These are phyloP conservation scores for Drosophila mayaguana DNA, from an alignment of 2,888 invertebrate genomes.

Conservation along the genomic window DNA sequence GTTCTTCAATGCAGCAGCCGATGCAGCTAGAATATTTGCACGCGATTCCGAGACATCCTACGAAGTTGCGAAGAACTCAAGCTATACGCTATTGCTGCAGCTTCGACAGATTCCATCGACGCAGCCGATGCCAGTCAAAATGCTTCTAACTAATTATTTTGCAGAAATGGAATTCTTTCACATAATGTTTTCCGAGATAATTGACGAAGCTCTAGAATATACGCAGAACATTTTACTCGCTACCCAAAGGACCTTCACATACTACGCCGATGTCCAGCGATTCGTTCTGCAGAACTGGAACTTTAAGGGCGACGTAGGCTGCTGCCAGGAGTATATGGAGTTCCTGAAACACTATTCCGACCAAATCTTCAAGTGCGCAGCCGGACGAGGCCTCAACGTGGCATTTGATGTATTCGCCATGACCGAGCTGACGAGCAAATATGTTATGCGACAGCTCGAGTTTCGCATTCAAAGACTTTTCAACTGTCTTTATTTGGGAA, in stretches of 20 bases:
- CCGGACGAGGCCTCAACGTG: conserved; percentile 58
- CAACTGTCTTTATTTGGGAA: conserved; percentile 79
- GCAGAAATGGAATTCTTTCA: conserved; percentile 83
- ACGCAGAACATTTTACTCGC: conserved; percentile 65
- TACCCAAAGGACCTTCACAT: conserved; percentile 64
- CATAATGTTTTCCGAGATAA: conserved; percentile 73
- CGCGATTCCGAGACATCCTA: conserved; percentile 61
- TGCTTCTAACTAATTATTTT: conserved; percentile 78
- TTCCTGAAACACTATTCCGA: conserved; percentile 76
- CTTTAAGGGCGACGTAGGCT: conserved; percentile 59
- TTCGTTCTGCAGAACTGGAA: conserved; percentile 64
- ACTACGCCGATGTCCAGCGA: conserved; percentile 74
- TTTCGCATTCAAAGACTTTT: conserved; percentile 80
- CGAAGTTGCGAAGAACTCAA: conserved; percentile 76
- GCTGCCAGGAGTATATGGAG: conserved; percentile 74
- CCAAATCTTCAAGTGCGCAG: conserved; percentile 75
- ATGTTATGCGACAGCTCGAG: conserved; percentile 80
- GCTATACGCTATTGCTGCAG: conserved; percentile 68
- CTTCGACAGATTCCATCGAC: conserved; percentile 76
- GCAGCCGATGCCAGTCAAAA: conserved; percentile 66
- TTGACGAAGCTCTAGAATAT: conserved; percentile 81
- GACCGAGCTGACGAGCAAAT: conserved; percentile 76
- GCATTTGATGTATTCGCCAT: conserved; percentile 80
- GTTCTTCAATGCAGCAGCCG: conserved; percentile 66
- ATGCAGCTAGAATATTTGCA: conserved; percentile 63